Conservation (phyloP, 1,140 invertebrate genomes). For the Marisa cornuarietis region DNA sequence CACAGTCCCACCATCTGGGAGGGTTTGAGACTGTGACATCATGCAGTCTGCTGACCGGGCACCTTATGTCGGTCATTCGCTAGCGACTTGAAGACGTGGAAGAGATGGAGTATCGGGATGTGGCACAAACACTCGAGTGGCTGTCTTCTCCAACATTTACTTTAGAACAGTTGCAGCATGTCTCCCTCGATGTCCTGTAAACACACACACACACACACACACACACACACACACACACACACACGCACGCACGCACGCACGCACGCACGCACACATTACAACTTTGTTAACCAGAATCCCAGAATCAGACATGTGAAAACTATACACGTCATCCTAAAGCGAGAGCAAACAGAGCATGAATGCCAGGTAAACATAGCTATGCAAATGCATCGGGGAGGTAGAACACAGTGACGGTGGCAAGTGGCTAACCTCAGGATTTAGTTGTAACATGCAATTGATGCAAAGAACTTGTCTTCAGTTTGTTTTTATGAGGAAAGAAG, state of each 20-base stretch:
- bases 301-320: background rate
- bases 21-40: background rate
- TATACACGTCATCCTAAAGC: background rate
- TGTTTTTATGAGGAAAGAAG: no score
- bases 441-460: no score
- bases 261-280: background rate
- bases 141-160: no score
- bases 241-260: no score
- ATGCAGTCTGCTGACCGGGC: background rate
- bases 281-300: background rate
- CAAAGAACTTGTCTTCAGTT: no score
- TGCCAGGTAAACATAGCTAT: background rate
- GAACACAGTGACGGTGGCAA: no score
- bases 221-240: no score
- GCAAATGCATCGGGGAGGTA: background rate
- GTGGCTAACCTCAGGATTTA: no score
- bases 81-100: background rate
- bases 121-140: background rate
- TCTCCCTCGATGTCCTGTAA: slow-evolving; percentile 1
- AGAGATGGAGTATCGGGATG: background rate
- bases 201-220: no score
- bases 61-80: background rate
- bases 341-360: background rate
- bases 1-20: background rate
- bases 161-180: background rate